A percentile compares a stretch with the other conserved stretches of the same genome.
Evolutionary conservation across 2,888 invertebrate genomes (phyloP).

Genomic region (Anarsia innoxiella): DNA sequence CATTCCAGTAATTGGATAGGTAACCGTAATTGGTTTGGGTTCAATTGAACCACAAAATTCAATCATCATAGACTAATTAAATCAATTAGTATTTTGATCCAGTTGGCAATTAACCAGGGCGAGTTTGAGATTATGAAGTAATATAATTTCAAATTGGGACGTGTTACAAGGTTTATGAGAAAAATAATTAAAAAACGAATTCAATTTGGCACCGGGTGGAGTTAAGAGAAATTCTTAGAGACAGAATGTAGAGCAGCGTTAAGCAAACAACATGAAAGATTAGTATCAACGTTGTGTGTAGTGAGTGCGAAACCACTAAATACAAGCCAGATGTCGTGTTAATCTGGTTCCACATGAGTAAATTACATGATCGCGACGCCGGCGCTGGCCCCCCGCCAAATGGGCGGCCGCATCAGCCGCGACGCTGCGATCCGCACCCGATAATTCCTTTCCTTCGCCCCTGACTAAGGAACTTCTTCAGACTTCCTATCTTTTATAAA

Average conservation of each 20-base stretch:
- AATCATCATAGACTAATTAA: background rate
- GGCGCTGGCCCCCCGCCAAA: constrained; percentile 56
- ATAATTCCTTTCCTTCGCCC: constrained; percentile 53
- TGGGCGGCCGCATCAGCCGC: constrained; percentile 50
- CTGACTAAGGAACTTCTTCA: constrained; percentile 32
- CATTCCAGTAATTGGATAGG: no score
- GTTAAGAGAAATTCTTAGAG: no score
- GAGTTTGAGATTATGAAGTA: no score
- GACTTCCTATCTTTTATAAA: no score
- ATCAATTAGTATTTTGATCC: no score
- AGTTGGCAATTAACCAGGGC: no score
- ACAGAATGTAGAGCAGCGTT: background rate
- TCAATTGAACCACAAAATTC: background rate
- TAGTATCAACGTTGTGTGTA: constrained; percentile 4
- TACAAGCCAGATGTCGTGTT: constrained; percentile 56
- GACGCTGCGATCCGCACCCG: constrained; percentile 43
- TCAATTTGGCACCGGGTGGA: no score
- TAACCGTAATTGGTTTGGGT: no score
- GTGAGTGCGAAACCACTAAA: constrained; percentile 41
- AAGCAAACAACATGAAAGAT: constrained; percentile 3
- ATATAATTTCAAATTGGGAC: no score
- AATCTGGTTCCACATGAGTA: constrained; percentile 58
- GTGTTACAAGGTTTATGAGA: no score
- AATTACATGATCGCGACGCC: constrained; percentile 57
- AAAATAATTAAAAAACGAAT: no score